Evolutionary conservation across 2,888 invertebrate genomes (phyloP), one percentile per base, ranked within the genome.

Genomic region (Ellobium chinense): DNA sequence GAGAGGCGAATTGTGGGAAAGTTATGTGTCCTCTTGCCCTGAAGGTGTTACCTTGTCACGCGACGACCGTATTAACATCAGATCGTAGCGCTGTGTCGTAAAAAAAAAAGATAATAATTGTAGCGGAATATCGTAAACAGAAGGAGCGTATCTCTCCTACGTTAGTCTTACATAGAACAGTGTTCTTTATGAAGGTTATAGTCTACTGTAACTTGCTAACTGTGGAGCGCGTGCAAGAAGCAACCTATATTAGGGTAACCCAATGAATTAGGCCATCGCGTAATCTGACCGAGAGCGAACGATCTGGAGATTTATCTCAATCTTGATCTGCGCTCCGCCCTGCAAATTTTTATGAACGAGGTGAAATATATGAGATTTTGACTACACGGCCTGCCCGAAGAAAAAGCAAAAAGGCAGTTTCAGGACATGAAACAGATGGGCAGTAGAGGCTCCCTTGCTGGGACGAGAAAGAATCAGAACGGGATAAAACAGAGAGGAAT

Each of bases 41-140:
- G 12, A 18, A 58, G 58, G 70, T 58, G 58, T 24, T 58, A 56
- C n/a, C 34, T 36, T 56, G 58, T 70, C 70, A 70, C 70, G 70
- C 58, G n/a, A 70, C 56, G n/a, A 18, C 24, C 34, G 21, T 36
- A 34, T 70, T 58, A 0, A 56, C 56, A 56, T 27, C 58, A 70
- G 70, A 34, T 58, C 37, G 37, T 37, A 5, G 37, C 24, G 24
- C 36, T n/a, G 29, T 68, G 36, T n/a, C 68, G 29, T 68, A 66
- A 66, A 68, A 24, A 46, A 46, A 46, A 46, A 18, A n/a, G n/a
- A n/a, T n/a, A n/a, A n/a, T n/a, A n/a, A n/a, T n/a, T n/a, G n/a
- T n/a, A n/a, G n/a, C n/a, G n/a, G n/a, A n/a, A n/a, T n/a, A n/a
- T n/a, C n/a, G n/a, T n/a, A n/a, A n/a, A n/a, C n/a, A n/a, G n/a